Conservation (phyloP, 2,113 vertebrate genomes). For the Phoenicopterus ruber region DNA sequence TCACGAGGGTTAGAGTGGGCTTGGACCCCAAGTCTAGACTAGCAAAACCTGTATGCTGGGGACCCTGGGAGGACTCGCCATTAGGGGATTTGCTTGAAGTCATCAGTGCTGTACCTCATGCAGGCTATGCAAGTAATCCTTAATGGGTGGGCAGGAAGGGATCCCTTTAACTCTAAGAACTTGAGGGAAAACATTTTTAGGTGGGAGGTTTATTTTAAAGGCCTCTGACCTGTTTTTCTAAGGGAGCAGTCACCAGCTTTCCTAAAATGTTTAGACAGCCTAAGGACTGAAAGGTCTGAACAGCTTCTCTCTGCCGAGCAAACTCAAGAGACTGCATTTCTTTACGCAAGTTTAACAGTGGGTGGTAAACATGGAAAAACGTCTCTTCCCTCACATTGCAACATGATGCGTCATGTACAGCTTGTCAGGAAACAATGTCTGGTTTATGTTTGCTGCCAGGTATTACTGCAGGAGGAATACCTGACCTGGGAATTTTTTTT, state of each 20-base stretch:
- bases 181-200: neutral
- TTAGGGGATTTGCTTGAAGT: neutral
- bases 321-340: neutral
- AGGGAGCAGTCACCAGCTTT: neutral
- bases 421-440: constrained; percentile 24
- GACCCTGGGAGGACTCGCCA: neutral
- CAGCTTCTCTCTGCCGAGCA: neutral
- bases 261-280: neutral
- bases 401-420: neutral
- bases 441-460: constrained; percentile 11
- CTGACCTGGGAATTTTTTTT: neutral
- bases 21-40: neutral
- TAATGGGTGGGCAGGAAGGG: neutral
- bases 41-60: neutral
- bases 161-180: neutral
- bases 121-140: neutral
- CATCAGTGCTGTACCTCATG: neutral
- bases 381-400: neutral
- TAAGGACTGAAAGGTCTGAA: neutral
- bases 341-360: neutral
- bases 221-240: neutral
- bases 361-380: constrained; percentile 7
- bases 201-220: neutral
- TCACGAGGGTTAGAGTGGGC: neutral
- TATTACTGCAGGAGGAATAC: neutral